Conservation (phyloP, 2,797 vertebrate genomes). For the Garrulus glandarius region DNA sequence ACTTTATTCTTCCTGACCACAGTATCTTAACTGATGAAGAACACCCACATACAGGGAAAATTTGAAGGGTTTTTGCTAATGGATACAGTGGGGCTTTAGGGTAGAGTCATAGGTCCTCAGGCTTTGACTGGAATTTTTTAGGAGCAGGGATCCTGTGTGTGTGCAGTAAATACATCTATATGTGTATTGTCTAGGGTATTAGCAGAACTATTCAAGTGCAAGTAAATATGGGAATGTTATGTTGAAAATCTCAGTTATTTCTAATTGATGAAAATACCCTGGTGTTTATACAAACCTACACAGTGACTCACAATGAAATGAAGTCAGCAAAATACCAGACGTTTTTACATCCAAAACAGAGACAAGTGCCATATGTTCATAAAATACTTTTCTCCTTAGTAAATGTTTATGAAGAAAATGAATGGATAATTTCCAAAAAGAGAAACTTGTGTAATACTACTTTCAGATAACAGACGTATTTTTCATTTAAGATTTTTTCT, state of each 20-base stretch:
- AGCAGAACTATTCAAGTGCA: conserved; percentile 2
- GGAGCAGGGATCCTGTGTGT: background rate
- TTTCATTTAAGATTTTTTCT: conserved; percentile 8
- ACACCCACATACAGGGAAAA: background rate
- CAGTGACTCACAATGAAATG: conserved; percentile 79
- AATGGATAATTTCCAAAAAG: conserved; percentile 66
- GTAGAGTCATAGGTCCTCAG: background rate
- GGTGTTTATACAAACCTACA: conserved; percentile 78
- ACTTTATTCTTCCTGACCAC: background rate
- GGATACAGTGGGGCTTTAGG: background rate
- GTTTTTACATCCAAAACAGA: conserved; percentile 80
- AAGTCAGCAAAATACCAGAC: conserved; percentile 81
- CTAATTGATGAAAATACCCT: conserved; percentile 78
- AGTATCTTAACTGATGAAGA: background rate
- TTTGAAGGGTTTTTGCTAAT: background rate
- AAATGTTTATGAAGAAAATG: conserved; percentile 75
- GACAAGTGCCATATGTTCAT: conserved; percentile 80
- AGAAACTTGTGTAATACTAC: conserved; percentile 61
- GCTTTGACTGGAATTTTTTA: background rate
- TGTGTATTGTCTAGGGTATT: background rate
- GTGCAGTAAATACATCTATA: background rate
- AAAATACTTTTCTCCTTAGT: conserved; percentile 80
- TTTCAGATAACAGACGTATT: conserved; percentile 57
- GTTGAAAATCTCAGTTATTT: conserved; percentile 76
- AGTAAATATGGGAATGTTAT: conserved; percentile 62